Evolutionary conservation across 2,113 vertebrate genomes (phyloP), one percentile per base, ranked within the genome.

Genomic region (Corythornis cristatus): DNA sequence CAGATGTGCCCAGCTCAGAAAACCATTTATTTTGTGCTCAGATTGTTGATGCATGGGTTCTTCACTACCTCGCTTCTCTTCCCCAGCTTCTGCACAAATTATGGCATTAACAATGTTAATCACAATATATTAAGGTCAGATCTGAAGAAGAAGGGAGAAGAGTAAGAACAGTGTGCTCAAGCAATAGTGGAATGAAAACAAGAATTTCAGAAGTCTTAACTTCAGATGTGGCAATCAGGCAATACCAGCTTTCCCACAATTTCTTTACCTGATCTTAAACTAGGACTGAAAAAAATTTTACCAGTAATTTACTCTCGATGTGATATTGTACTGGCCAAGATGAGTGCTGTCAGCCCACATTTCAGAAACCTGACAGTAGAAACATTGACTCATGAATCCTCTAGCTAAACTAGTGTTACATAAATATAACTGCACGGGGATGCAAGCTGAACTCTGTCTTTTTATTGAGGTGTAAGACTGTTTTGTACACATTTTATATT

Each of bases 301-400:
- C 67, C 74, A 90, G 33, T 26, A 42, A 46, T 89, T 96, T 93
- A 57, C 37, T 61, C 57, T n/a, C 54, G 86, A 61, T 96, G 73
- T 73, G 70, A 56, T 75, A 75, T 12, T 33, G 15, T 15, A 79
- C 25, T 65, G 89, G 70, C 80, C 83, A 72, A 86, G 58, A 50
- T 70, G 72, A 90, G 77, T 51, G 51, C 70, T 90, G 62, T 89
- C 90, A 88, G 62, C 89, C 93, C 92, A 95, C 88, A 33, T 86
- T 76, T 75, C 62, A 87, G 77, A 82, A 96, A 94, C 54, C 68
- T 87, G 90, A 79, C 88, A 94, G 94, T 29, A 84, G 84, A 92
- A 96, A 92, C 89, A 95, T 20, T 94, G 90, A 96, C 66, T 95
- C 93, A 94, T 22, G 25, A 72, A 82, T 95, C 62, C 42, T 54